Evolutionary conservation across 1,140 invertebrate species (phyloP).

Genomic region (Scaptodrosophila lebanonensis): DNA sequence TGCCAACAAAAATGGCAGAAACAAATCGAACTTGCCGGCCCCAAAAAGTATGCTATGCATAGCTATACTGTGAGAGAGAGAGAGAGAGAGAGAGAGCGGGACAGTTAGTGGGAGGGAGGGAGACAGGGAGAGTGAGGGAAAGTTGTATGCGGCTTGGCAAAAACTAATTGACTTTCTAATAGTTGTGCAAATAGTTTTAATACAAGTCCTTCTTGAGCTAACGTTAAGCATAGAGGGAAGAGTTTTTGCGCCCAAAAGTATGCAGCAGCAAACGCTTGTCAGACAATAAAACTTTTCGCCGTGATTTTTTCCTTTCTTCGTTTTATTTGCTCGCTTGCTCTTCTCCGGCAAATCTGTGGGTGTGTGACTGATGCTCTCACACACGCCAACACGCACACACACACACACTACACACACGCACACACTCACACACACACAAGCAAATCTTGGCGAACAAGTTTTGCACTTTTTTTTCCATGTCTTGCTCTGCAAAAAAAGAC

Average conservation of each 20-base stretch:
- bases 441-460: constrained; percentile 45
- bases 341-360: too few relatives aligned
- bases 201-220: too few relatives aligned
- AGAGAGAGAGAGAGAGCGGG: background rate
- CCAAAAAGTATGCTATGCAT: constrained; percentile 1
- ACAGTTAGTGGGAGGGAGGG: background rate
- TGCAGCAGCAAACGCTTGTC: constrained; percentile 14
- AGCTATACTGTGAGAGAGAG: background rate
- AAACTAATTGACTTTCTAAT: constrained; percentile 64
- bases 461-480: constrained; percentile 17
- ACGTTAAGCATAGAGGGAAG: background rate
- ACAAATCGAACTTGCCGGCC: too few relatives aligned
- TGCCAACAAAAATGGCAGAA: too few relatives aligned
- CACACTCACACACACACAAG: constrained; percentile 19
- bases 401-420: too few relatives aligned
- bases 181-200: constrained; percentile 52
- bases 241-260: constrained; percentile 23
- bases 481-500: too few relatives aligned
- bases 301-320: too few relatives aligned
- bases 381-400: too few relatives aligned
- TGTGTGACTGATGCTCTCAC: too few relatives aligned
- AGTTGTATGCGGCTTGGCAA: too few relatives aligned
- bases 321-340: too few relatives aligned
- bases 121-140: too few relatives aligned
- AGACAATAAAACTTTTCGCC: constrained; percentile 38